Evolutionary conservation across 2,888 invertebrate species (phyloP), one percentile per base, ranked within the genome.

Genomic region (Zygothrica quintamaculata): DNA sequence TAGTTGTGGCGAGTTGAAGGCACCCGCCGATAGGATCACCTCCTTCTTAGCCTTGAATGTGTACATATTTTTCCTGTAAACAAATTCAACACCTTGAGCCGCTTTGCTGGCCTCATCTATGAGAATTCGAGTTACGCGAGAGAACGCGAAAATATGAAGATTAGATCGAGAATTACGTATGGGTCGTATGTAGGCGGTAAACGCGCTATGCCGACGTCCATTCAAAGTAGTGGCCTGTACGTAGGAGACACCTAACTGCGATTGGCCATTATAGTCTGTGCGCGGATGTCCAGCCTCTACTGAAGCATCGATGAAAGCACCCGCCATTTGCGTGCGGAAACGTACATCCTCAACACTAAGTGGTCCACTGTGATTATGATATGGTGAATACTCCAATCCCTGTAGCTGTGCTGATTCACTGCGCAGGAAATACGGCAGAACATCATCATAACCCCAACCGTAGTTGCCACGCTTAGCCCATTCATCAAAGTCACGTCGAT

Each of bases 1-100:
- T 1, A 98, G 89, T 89, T 98, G 98, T 0, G 98, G 97, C 0
- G 97, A 95, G 81, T 96, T 96, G 69, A 98, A 95, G 1, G 97
- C 93, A 0, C 98, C 98, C 1, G 96, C 96, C 9, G 96, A 95
- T 11, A 98, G 85, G 52, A 98, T 95, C 0, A 98, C 94, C 91
- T 97, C 97, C 87, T 94, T 95, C 66, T 92, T 92, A 0, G 95
- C 95, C 93, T 7, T 90, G 90, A 77, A 91, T 87, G 29, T 88
- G 84, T 39, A 90, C 68, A 39, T 91, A 90, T 33, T 53, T 7
- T 42, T 42, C n/a, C 93, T 92, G 57, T 93, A 92, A 0, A 93
- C 89, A 66, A 94, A 94, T 74, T 95, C 92, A 0, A 96, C 94
- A 0, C 95, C 96, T 58, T 93, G 92, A 0, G 95, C 95, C 8